Base-by-base conservation (phyloP, 2,888 invertebrate genomes). In the Apodemia zela region DNA sequence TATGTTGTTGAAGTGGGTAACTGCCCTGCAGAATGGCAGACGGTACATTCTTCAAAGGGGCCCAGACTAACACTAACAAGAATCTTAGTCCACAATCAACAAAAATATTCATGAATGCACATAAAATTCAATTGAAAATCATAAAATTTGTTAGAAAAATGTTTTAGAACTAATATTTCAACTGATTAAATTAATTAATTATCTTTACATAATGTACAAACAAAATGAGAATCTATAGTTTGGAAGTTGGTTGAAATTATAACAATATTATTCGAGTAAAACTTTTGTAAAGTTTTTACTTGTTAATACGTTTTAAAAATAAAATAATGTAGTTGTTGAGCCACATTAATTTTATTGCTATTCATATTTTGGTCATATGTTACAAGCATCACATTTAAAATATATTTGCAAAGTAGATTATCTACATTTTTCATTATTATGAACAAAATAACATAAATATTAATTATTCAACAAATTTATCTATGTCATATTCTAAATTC, bases 401-500 rank as follows among this genome's bases (percentile, higher is more conserved):
- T 62, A 60, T 49, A 59, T 59, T 61, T 59, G 61, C 35, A 33
- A 49, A 33, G 21, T 35, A 59, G 54, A 57, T 47, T 58, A 35
- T 62, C 45, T 60, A 62, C 60, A 47, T 60, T 59, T 38, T 13
- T 38, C 13, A 38, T 38, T 13, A 3, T 13, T 38, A 38, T 38
- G 13, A 38, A 13, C 13, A 38, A 38, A 38, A 13, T 38, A 38
- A 38, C 13, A 38, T 13, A 38, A 38, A 38, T 38, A 38, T 13
- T 38, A 13, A 64, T 75, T 78, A 85, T 71, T 88, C 76, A 70
- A 91, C 89, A 78, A 88, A 91, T 70, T 84, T 89, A 70, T 91
- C 91, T 71, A 91, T 90, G 45, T 90, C 91, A 76, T 84, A 91
- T 67, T 87, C 84, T 67, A 76, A 69, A 58, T 77, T 75, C n/a